phyloP scores from a whole-genome alignment of 1,140 invertebrate genomes.

The Tetragonula clypearis region DNA sequence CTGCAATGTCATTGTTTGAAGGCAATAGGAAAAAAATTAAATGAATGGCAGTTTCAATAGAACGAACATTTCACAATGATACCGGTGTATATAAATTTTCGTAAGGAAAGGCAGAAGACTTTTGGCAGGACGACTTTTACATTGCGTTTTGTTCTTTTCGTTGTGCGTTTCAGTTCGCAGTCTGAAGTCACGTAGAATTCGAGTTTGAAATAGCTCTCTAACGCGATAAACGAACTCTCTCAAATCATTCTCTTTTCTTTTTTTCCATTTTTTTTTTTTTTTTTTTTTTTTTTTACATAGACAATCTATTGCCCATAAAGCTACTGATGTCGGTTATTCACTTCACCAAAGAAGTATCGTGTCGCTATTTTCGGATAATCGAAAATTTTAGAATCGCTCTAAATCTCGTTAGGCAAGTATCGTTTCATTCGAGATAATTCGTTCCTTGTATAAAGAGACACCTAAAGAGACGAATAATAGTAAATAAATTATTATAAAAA shows the following conservation, averaged over 20 bases:
- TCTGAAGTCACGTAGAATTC: constrained; percentile 8
- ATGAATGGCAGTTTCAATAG: constrained; percentile 37
- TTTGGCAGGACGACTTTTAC: constrained; percentile 37
- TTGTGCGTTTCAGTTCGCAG: constrained; percentile 59
- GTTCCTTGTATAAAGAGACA: constrained; percentile 25
- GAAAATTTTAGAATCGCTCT: constrained; percentile 17
- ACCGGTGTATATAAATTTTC: constrained; percentile 7
- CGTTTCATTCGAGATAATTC: constrained; percentile 16
- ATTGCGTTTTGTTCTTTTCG: constrained; percentile 49
- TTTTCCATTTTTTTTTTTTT: no score
- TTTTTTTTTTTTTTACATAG: background rate
- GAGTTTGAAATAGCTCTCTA: background rate
- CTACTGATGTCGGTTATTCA: constrained; percentile 21
- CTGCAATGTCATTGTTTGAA: background rate
- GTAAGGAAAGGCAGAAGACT: background rate
- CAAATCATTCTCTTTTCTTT: background rate
- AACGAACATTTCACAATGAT: constrained; percentile 29
- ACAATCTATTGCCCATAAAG: constrained; percentile 16
- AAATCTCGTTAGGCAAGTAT: constrained; percentile 44
- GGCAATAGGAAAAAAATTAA: constrained; percentile 35
- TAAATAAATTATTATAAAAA: constrained; percentile 62
- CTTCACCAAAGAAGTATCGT: constrained; percentile 12
- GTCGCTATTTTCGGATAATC: background rate
- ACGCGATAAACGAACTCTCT: constrained; percentile 17
- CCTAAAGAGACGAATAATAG: constrained; percentile 33